phyloP scores from a whole-genome alignment of 2,888 invertebrate genomes.

The Amphipyra berbera region DNA sequence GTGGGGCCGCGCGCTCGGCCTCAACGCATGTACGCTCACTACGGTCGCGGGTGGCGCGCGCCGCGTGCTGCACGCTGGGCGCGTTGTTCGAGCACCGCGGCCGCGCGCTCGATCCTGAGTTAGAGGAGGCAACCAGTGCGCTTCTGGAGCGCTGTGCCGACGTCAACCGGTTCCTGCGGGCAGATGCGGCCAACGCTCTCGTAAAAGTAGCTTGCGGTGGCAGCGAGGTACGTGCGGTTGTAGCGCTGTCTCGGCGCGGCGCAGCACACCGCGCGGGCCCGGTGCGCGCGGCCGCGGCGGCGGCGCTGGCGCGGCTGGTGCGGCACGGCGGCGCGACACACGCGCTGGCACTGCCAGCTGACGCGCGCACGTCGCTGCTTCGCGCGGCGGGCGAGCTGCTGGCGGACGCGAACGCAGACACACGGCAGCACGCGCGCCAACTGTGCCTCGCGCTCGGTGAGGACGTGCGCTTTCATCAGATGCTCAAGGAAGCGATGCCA shows the following conservation, averaged over 20 bases:
- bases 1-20: constrained; percentile 92
- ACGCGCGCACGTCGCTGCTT: constrained; percentile 94
- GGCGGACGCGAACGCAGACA: constrained; percentile 96
- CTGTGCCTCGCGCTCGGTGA: constrained; percentile 93
- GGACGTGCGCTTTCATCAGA: constrained; percentile 93
- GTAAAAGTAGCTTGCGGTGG: constrained; percentile 95
- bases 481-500: constrained; percentile 94
- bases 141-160: constrained; percentile 97
- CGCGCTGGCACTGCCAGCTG: constrained; percentile 92
- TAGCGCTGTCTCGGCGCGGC: constrained; percentile 92
- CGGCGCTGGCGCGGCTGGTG: constrained; percentile 93
- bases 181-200: constrained; percentile 95
- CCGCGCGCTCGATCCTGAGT: constrained; percentile 92
- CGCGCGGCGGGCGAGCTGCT: constrained; percentile 95
- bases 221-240: constrained; percentile 91
- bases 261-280: constrained; percentile 95
- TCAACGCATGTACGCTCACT: constrained; percentile 96
- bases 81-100: constrained; percentile 93
- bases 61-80: constrained; percentile 95
- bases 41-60: constrained; percentile 97
- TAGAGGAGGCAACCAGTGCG: constrained; percentile 95
- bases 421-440: constrained; percentile 94
- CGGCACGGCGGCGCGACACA: constrained; percentile 93
- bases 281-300: constrained; percentile 95
- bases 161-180: constrained; percentile 97